A percentile compares a stretch with the other conserved stretches of the same genome.
Conservation (phyloP, 1,140 invertebrate species). For the Gonatopus flavifemur region DNA sequence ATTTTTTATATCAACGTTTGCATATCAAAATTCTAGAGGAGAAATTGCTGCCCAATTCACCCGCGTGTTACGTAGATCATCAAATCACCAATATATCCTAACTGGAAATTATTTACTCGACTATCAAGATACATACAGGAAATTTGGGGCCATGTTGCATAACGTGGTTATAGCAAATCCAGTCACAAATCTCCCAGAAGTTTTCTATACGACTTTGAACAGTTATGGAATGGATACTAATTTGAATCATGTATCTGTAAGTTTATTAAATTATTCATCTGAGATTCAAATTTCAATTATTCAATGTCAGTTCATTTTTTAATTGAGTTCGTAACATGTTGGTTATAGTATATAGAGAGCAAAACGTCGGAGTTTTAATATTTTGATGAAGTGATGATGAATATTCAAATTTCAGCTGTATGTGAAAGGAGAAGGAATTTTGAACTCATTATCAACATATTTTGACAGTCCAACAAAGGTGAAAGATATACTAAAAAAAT, state of each 20-base stretch:
- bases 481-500: constrained; percentile 55
- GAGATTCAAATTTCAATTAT: no score
- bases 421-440: constrained; percentile 61
- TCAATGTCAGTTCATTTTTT: no score
- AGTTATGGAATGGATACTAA: constrained; percentile 63
- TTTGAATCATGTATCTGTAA: constrained; percentile 61
- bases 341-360: no score
- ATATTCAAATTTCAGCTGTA: constrained; percentile 56
- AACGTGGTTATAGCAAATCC: constrained; percentile 64
- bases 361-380: no score
- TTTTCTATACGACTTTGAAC: constrained; percentile 62
- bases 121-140: constrained; percentile 62
- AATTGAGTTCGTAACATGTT: no score
- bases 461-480: constrained; percentile 54
- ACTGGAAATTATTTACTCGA: constrained; percentile 69
- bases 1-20: not conserved
- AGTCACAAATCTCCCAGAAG: constrained; percentile 63
- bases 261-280: constrained; percentile 24
- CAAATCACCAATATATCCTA: constrained; percentile 56
- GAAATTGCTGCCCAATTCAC: constrained; percentile 63
- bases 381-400: no score
- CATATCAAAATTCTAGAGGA: constrained; percentile 45
- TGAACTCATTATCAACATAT: constrained; percentile 46
- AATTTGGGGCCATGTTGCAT: constrained; percentile 64
- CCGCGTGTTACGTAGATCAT: constrained; percentile 57